These are phyloP conservation scores for Heliconius nattereri DNA, from an alignment of 1,140 invertebrate genomes.

Conservation along the genomic window DNA sequence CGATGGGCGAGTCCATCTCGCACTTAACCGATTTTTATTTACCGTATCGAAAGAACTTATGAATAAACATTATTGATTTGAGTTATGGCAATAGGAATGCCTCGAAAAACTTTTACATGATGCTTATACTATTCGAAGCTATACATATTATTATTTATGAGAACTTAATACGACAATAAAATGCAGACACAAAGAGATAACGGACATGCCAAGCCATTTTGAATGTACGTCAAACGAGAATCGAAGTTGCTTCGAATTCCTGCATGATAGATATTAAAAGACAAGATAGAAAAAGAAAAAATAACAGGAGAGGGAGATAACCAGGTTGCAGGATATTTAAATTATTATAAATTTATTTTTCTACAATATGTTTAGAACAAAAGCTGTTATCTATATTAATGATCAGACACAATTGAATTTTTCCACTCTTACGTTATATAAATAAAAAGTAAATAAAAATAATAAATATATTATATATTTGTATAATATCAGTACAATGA, in stretches of 20 bases:
- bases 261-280: background rate
- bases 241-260: background rate
- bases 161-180: background rate
- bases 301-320: conserved; percentile 35
- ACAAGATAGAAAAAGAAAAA: background rate
- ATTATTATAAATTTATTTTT: too few species aligned
- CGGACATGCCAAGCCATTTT: background rate
- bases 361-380: too few species aligned
- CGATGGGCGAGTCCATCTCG: too few species aligned
- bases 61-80: background rate
- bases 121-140: background rate
- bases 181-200: conserved; percentile 16
- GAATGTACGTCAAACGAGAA: conserved; percentile 2
- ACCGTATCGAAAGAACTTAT: too few species aligned
- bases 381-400: too few species aligned
- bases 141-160: conserved; percentile 3
- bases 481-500: too few species aligned
- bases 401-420: too few species aligned
- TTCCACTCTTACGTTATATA: too few species aligned
- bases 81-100: background rate
- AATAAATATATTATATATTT: too few species aligned
- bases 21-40: too few species aligned
- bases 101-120: background rate
- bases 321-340: conserved; percentile 27
- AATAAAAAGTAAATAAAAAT: too few species aligned